Base-by-base conservation (phyloP, 2,113 vertebrate species). In the Mobula hypostoma region DNA sequence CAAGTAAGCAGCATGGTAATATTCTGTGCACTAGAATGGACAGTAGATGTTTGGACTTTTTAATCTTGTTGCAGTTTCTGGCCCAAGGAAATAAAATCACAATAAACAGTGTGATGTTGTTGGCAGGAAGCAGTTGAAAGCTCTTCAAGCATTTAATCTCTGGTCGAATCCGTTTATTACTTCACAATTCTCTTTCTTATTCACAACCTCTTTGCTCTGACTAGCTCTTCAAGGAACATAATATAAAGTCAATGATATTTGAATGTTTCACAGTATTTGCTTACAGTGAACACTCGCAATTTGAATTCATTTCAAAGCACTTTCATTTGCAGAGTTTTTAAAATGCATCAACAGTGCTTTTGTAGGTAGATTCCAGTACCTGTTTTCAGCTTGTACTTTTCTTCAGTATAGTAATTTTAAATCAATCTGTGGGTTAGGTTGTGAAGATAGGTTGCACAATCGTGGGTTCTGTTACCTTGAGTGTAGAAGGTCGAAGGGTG, bases 1-100 rank as follows among this genome's bases (percentile, higher is more conserved):
- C 95, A 83, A 95, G 94, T 96, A 95, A 96, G 97, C 96, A 97
- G 97, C 95, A 40, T 74, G 70, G 32, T 72, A 40, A 93, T 93
- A 93, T 93, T 93, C 36, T 93, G 68, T 93, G 40, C 48, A 93
- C 40, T 56, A 40, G 91, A 93, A 56, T 56, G 91, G 91, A 93
- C 91, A 74, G 91, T 32, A n/a, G 91, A 74, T 93, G 70, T 74
- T 93, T 93, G 36, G 36, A 93, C 68, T 93, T 93, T 93, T 93
- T 93, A 93, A 93, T 93, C 91, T 93, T 74, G 91, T 74, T 93
- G 91, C 70, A 56, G 32, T 93, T 74, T 63, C 74, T 93, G 48
- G 91, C 91, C 91, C 91, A 93, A 40, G 24, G 68, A 93, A 93
- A 48, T 93, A 93, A 93, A 93, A 93, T 72, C 90, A 93, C 90